Percentiles rank a stretch among this genome's conserved stretches.
Conservation (phyloP, 2,113 vertebrate genomes). For the Merops nubicus region DNA sequence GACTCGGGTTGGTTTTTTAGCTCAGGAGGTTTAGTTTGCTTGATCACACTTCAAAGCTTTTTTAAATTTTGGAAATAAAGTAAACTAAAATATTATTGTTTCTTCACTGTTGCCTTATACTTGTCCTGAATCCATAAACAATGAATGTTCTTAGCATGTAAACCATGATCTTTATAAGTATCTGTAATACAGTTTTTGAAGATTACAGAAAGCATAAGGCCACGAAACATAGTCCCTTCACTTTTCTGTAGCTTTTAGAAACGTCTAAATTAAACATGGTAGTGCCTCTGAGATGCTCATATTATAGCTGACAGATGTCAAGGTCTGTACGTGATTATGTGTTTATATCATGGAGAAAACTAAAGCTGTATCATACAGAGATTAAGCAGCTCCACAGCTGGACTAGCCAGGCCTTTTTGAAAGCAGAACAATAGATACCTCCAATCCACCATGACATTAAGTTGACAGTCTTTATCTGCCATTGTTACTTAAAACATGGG, state of each 20-base stretch:
- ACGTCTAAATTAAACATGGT: conserved; percentile 28
- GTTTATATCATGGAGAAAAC: conserved; percentile 47
- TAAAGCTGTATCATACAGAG: conserved; percentile 43
- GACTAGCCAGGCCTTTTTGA: conserved; percentile 61
- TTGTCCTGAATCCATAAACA: neutral
- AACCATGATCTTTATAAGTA: neutral
- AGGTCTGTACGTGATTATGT: conserved; percentile 51
- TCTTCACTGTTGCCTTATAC: neutral
- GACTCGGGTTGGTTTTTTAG: neutral
- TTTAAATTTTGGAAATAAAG: neutral
- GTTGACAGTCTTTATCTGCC: conserved; percentile 77
- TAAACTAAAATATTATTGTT: neutral
- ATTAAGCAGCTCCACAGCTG: conserved; percentile 65
- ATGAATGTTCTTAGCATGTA: neutral
- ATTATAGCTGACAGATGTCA: conserved; percentile 28
- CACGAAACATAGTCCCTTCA: neutral
- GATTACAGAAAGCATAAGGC: neutral
- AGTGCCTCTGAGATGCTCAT: conserved; percentile 20
- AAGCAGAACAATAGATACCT: conserved; percentile 72
- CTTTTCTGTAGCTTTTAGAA: conserved; percentile 3
- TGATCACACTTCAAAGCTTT: neutral
- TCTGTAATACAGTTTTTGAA: neutral
- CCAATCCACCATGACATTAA: conserved; percentile 71
- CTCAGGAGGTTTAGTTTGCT: neutral
- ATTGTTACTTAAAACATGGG: conserved; percentile 80